Conservation (phyloP, 2,888 invertebrate species). For the Perithous albicinctus region DNA sequence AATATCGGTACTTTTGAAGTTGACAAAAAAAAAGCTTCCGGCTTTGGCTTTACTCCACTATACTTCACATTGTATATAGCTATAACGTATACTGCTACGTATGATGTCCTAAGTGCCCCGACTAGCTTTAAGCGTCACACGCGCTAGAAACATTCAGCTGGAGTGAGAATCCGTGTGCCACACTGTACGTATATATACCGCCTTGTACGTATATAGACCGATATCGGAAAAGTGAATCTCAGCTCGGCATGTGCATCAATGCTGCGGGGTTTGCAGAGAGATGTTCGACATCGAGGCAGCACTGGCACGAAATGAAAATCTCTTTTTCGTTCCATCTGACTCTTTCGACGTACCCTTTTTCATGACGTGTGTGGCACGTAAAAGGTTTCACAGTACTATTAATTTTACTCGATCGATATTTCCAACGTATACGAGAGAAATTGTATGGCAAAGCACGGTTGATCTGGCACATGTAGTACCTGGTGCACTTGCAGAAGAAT, state of each 20-base stretch:
- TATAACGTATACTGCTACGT: not conserved
- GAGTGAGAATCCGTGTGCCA: not conserved
- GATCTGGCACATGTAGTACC: not conserved
- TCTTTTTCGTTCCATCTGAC: not conserved
- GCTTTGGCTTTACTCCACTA: not conserved
- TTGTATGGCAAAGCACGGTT: not conserved
- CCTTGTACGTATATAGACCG: not conserved
- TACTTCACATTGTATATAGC: not conserved
- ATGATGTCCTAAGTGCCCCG: not conserved
- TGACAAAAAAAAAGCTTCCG: not conserved
- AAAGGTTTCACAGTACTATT: constrained; percentile 19
- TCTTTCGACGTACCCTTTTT: not conserved
- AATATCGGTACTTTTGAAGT: not conserved
- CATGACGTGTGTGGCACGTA: not conserved
- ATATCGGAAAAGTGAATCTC: constrained; percentile 14
- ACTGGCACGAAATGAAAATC: constrained; percentile 1
- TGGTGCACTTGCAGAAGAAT: not conserved
- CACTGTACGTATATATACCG: not conserved
- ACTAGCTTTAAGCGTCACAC: constrained; percentile 13
- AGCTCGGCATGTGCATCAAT: not conserved
- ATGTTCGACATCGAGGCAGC: not conserved
- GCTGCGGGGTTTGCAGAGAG: not conserved
- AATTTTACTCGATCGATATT: constrained; percentile 17
- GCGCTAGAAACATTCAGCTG: not conserved
- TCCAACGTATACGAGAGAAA: not conserved